Evolutionary conservation across 1,140 invertebrate genomes (phyloP), one percentile per base, ranked within the genome.

Genomic region (Pissodes strobi): DNA sequence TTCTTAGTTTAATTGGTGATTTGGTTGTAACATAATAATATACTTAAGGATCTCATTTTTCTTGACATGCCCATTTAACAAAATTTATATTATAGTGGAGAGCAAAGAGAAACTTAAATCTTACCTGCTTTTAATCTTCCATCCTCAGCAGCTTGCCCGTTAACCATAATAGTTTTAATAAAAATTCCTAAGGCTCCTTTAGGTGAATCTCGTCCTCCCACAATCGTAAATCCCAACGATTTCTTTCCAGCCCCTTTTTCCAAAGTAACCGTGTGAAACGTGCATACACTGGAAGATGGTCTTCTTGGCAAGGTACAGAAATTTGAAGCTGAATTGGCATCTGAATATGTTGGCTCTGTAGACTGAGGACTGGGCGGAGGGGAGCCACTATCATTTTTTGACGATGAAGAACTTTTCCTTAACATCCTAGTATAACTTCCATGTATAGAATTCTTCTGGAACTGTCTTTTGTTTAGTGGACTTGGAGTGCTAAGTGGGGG

Each of bases 181-280:
- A 93, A 95, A 72, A 96, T 94, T 69, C 86, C 91, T 74, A 95
- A 86, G 63, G 87, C 88, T 56, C 93, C 93, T 80, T 90, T 88
- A 0, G 93, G 90, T 18, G 92, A 93, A 76, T 96, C 93, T 59
- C 85, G 83, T 30, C 93, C 93, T 9, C 93, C 94, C 0, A 96
- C 93, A 66, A 96, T 93, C 27, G 91, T 94, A 74, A 96, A 96
- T 1, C 93, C 92, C 0, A 95, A 80, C 0, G 90, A 91, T 76
- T 93, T 94, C 70, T 90, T 90, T 2, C 90, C 90, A 1, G 86
- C 84, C 2, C 92, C 92, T 76, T 95, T 95, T 70, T 91, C 85
- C 69, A 94, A 90, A 0, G 89, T 86, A 0, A 93, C 87, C 0
- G 87, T 90, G 68, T 88, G 83, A 65, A 90, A 89, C 0, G 86